phyloP scores from a whole-genome alignment of 1,140 invertebrate genomes.

The Halictus rubicundus region DNA sequence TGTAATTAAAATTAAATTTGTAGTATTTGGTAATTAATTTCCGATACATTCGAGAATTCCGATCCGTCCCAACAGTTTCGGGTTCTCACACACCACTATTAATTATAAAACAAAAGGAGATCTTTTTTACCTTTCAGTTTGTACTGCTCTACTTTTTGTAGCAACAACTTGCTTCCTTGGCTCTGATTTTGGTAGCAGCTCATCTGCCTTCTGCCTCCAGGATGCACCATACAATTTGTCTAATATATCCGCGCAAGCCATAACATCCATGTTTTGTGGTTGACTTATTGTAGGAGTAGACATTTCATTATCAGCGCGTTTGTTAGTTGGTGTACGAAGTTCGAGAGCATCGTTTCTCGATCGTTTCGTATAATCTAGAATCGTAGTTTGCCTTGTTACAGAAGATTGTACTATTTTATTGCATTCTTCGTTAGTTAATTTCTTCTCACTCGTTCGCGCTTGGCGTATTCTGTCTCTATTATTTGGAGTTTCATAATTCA shows the following conservation, averaged over 20 bases:
- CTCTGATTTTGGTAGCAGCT: conserved; percentile 68
- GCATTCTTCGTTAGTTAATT: not conserved
- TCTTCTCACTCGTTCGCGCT: conserved; percentile 4
- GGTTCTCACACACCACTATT: no score
- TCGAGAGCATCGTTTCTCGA: conserved; percentile 20
- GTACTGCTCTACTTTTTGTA: conserved; percentile 60
- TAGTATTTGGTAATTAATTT: not conserved
- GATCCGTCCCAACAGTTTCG: no score
- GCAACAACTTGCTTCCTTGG: conserved; percentile 67
- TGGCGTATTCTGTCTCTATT: conserved; percentile 72
- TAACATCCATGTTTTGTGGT: conserved; percentile 50
- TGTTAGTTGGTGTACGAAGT: not conserved
- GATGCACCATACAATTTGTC: conserved; percentile 80
- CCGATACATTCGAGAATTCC: no score
- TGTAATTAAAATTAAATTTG: conserved; percentile 39
- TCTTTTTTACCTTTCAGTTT: conserved; percentile 68
- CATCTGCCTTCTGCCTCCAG: conserved; percentile 77
- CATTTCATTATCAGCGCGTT: not conserved
- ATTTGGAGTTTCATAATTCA: conserved; percentile 78
- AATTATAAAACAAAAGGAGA: conserved; percentile 1
- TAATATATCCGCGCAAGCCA: conserved; percentile 78
- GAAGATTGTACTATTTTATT: not conserved
- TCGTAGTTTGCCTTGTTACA: not conserved
- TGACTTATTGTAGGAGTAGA: conserved; percentile 1
- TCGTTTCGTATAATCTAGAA: conserved; percentile 36